Conservation (phyloP, 1,140 invertebrate genomes). For the Stegodyphus dumicola region DNA sequence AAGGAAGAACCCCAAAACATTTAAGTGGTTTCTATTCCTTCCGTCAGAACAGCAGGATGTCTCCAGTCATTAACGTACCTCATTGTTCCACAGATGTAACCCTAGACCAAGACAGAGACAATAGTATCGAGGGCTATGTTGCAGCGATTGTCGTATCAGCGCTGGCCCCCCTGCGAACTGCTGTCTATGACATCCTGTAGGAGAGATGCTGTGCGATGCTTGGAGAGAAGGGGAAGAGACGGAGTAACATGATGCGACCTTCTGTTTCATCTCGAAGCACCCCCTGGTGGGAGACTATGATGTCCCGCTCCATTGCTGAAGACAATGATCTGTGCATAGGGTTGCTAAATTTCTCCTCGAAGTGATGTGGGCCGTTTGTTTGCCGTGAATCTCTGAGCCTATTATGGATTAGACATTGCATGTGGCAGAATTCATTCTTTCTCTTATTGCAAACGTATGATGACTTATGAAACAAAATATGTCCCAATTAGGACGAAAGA, state of each 20-base stretch:
- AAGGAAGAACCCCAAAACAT: slow-evolving; percentile 19
- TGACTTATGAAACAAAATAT: too few relatives aligned
- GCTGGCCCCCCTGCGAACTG: slow-evolving; percentile 13
- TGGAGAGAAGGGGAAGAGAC: background rate
- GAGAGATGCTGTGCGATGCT: background rate
- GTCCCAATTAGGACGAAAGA: too few relatives aligned
- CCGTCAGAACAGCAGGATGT: slow-evolving; percentile 24
- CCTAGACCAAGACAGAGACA: slow-evolving; percentile 53
- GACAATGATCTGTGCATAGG: too few relatives aligned
- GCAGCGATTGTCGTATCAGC: slow-evolving; percentile 29
- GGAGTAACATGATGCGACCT: slow-evolving; percentile 13
- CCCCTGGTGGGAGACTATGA: slow-evolving; percentile 23
- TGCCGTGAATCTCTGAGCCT: background rate
- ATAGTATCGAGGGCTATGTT: slow-evolving; percentile 13
- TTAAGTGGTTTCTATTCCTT: slow-evolving; percentile 49
- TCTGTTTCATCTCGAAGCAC: slow-evolving; percentile 20
- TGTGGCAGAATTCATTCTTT: too few relatives aligned
- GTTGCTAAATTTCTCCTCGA: background rate
- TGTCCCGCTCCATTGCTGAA: background rate
- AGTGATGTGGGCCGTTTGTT: slow-evolving; percentile 13
- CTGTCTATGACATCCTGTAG: slow-evolving; percentile 47
- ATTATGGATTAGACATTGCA: too few relatives aligned
- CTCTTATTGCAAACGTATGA: too few relatives aligned
- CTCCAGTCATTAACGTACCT: slow-evolving; percentile 48
- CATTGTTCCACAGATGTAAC: slow-evolving; percentile 49